Evolutionary conservation across 2,888 invertebrate genomes (phyloP).

Genomic region (Steromphala cineraria): DNA sequence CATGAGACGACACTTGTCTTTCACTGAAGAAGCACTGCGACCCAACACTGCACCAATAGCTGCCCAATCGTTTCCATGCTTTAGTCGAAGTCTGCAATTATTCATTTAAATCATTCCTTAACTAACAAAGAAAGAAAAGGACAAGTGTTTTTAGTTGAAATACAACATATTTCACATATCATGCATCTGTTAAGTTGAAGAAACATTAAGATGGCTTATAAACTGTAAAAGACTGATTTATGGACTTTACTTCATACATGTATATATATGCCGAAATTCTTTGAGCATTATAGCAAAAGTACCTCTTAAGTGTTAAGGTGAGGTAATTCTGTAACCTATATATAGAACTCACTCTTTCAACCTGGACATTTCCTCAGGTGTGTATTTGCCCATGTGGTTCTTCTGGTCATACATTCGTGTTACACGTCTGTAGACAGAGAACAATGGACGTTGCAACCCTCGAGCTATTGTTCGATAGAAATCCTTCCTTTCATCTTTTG

Average conservation of each 20-base stretch:
- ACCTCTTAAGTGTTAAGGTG: no score
- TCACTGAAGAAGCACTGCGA: constrained; percentile 77
- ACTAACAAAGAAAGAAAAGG: no score
- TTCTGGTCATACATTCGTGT: constrained; percentile 77
- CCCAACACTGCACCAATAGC: constrained; percentile 76
- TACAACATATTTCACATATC: no score
- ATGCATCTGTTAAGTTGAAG: no score
- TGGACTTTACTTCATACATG: no score
- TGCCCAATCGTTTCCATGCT: constrained; percentile 77
- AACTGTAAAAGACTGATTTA: no score
- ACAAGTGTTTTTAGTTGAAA: no score
- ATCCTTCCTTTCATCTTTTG: constrained; percentile 77
- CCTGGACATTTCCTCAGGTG: constrained; percentile 74
- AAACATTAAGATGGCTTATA: no score
- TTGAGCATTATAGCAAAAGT: no score
- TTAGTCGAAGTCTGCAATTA: constrained; percentile 65
- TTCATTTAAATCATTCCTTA: no score
- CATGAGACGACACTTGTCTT: constrained; percentile 77
- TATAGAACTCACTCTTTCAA: constrained; percentile 71
- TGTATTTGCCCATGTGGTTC: constrained; percentile 77
- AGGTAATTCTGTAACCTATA: no score
- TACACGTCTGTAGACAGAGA: constrained; percentile 76
- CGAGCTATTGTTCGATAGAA: constrained; percentile 76
- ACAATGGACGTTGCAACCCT: constrained; percentile 76
- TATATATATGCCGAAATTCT: no score